Conservation (phyloP, 2,888 invertebrate species). For the Brachyptera putata region DNA sequence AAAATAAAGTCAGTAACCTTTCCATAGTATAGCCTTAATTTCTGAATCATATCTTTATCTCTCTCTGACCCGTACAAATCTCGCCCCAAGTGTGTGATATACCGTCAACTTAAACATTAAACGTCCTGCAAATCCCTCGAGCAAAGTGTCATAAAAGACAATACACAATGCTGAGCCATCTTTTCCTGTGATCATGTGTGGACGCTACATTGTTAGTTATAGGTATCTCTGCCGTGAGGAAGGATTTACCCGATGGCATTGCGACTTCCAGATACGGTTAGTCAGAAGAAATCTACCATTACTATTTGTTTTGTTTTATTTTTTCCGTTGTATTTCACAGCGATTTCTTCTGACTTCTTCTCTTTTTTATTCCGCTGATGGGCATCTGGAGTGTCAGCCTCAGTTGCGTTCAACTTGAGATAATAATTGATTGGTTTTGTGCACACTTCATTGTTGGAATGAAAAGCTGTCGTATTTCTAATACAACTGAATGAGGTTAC, state of each 20-base stretch:
- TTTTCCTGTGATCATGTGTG: background rate
- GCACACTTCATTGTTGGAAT: background rate
- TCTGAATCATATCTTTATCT: too few species aligned
- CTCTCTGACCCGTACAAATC: constrained; percentile 1
- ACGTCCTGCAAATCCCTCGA: constrained; percentile 12
- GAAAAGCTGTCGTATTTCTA: constrained; percentile 5
- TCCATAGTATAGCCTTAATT: too few species aligned
- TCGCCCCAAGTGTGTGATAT: background rate
- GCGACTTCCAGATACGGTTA: constrained; percentile 11
- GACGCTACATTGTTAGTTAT: constrained; percentile 18
- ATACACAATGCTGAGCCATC: constrained; percentile 5
- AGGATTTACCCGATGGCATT: background rate
- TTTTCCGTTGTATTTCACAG: background rate
- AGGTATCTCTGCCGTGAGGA: background rate
- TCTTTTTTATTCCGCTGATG: background rate
- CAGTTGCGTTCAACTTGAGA: constrained; percentile 12
- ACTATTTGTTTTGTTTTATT: constrained; percentile 1
- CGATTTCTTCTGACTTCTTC: background rate
- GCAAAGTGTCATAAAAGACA: constrained; percentile 13
- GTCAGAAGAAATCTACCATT: background rate
- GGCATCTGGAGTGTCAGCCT: constrained; percentile 6
- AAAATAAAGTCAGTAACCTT: too few species aligned
- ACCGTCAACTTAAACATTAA: constrained; percentile 13
- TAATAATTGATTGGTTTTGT: constrained; percentile 20
- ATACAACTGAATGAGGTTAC: too few species aligned